Evolutionary conservation across 2,113 vertebrate species (phyloP).

Genomic region (Thymallus thymallus): DNA sequence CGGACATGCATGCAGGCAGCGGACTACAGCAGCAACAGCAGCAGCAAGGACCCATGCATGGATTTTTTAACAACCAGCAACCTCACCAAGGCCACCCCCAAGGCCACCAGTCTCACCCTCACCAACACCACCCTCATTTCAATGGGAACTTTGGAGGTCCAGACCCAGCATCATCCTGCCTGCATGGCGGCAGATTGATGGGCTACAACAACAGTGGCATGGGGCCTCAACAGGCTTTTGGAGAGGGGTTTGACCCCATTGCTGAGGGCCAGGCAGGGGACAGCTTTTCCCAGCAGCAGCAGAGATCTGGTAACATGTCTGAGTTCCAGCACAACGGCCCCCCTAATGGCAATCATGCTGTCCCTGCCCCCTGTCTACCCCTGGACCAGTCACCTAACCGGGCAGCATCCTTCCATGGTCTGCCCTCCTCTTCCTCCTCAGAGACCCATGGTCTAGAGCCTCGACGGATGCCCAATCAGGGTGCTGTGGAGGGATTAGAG

Average conservation of each 20-base stretch:
- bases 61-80: constrained; percentile 90
- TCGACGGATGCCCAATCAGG: constrained; percentile 82
- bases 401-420: constrained; percentile 92
- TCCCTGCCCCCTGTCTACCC: constrained; percentile 92
- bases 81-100: constrained; percentile 85
- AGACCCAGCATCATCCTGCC: constrained; percentile 87
- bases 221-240: constrained; percentile 86
- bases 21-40: constrained; percentile 72
- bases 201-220: constrained; percentile 83
- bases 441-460: constrained; percentile 87
- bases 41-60: constrained; percentile 84
- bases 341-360: constrained; percentile 81
- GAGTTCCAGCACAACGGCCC: constrained; percentile 87
- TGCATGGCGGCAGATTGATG: constrained; percentile 89
- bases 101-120: constrained; percentile 82
- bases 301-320: constrained; percentile 83
- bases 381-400: constrained; percentile 96
- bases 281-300: constrained; percentile 80
- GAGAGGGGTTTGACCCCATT: constrained; percentile 90
- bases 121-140: constrained; percentile 85
- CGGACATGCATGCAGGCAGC: constrained; percentile 83
- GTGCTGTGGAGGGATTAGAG: constrained; percentile 87
- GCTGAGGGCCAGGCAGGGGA: constrained; percentile 85
- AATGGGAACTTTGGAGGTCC: constrained; percentile 84
- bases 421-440: constrained; percentile 82